A percentile compares a stretch with the other conserved stretches of the same genome.
phyloP scores from a whole-genome alignment of 2,797 vertebrate species.

The Tauraco hartlaubi region DNA sequence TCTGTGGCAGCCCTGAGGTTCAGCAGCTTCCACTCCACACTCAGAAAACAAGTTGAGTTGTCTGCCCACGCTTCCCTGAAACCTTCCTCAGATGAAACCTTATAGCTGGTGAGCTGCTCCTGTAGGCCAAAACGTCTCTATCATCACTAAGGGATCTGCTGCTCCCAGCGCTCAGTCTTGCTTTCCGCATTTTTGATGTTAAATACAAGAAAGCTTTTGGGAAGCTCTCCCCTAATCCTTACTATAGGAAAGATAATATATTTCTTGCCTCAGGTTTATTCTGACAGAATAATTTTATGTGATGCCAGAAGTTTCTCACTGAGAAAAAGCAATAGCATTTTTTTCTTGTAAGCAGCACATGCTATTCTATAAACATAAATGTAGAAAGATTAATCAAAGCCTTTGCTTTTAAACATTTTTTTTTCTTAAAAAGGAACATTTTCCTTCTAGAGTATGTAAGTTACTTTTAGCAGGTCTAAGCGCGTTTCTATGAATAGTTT shows the following conservation, averaged over 20 bases:
- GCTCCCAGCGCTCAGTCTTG: not conserved
- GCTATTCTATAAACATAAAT: not conserved
- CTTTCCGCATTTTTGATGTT: not conserved
- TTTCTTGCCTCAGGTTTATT: not conserved
- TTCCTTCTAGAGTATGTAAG: not conserved
- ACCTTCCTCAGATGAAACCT: not conserved
- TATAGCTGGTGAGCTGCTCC: not conserved
- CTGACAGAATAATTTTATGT: not conserved
- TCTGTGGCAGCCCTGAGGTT: not conserved
- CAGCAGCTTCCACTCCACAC: not conserved
- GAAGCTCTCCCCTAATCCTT: not conserved
- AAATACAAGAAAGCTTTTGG: not conserved
- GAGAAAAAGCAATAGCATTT: not conserved
- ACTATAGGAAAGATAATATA: not conserved
- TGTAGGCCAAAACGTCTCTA: not conserved
- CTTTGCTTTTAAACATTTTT: not conserved
- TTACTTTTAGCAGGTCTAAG: not conserved
- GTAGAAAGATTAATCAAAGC: not conserved
- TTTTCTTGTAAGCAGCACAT: not conserved
- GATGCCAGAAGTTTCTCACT: not conserved
- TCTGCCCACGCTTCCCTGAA: not conserved
- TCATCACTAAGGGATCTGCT: not conserved
- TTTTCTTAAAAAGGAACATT: not conserved
- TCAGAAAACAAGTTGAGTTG: not conserved
- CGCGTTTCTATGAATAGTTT: not conserved